Evolutionary conservation across 2,113 vertebrate species (phyloP), one percentile per base, ranked within the genome.

Genomic region (Bothrops jararaca): DNA sequence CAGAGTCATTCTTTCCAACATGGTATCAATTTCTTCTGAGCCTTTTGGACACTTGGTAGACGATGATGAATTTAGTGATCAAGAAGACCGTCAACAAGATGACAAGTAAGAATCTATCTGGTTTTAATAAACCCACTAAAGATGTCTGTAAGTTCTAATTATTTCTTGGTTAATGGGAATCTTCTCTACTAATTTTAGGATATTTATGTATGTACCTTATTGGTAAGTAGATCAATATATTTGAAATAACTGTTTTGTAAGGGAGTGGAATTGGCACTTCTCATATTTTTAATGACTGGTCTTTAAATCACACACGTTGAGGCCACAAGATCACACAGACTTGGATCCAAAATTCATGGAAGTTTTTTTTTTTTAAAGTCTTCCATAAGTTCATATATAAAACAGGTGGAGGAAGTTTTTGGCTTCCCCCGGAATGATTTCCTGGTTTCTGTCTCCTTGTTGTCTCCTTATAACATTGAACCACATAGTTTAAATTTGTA

Each of bases 11-110:
- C 98, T 99, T 69, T 99, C 99, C 97, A 99, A 99, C 95, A 99
- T 99, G 99, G 99, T 99, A 93, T 99, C 99, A 95, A 99, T 99
- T 98, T 99, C 99, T 95, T 99, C 99, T 0, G 99, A 99, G 97
- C 99, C 99, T 2, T 99, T 99, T 20, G 99, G 99, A 29, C 99
- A 99, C 96, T 96, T 99, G 97, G 98, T 99, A 94, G 99, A 99
- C 4, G 99, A 99, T 2, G 99, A 99, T 0, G 99, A 99, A 48
- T 97, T 98, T 91, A 99, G 99, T 80, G 99, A 99, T 92, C 98
- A 98, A 13, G 99, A 99, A 95, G 99, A 99, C 24, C 98, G 97
- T 96, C 98, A 97, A 52, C 98, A 98, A 4, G 99, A 99, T 10
- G 98, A 99, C 90, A 99, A 98, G 99, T 99, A 98, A 96, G 98